Evolutionary conservation across 2,113 vertebrate species (phyloP).

Genomic region (Dascyllus trimaculatus): DNA sequence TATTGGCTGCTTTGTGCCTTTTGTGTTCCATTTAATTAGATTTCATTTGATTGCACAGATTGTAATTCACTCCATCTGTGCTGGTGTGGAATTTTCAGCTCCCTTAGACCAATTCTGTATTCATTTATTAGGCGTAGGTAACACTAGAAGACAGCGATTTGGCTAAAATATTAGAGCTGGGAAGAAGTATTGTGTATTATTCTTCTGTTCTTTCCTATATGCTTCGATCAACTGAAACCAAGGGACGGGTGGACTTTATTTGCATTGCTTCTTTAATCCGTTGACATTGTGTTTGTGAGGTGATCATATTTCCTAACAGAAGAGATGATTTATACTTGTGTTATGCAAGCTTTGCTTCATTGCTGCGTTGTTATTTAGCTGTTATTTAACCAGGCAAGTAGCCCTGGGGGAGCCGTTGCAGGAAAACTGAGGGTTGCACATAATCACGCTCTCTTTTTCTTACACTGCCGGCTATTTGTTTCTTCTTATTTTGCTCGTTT

Average conservation of each 20-base stretch:
- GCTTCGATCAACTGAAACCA: neutral
- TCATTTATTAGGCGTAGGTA: conserved; percentile 41
- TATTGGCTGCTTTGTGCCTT: conserved; percentile 44
- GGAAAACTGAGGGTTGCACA: conserved; percentile 26
- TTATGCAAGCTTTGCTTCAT: conserved; percentile 48
- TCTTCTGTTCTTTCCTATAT: neutral
- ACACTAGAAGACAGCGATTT: conserved; percentile 34
- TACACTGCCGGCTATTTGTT: conserved; percentile 14
- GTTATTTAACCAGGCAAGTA: conserved; percentile 60
- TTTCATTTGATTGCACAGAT: conserved; percentile 62
- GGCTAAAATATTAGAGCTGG: conserved; percentile 22
- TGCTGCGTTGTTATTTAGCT: conserved; percentile 46
- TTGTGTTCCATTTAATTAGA: conserved; percentile 69
- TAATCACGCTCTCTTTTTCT: conserved; percentile 40
- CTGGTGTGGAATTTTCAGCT: conserved; percentile 56
- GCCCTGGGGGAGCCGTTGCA: conserved; percentile 35
- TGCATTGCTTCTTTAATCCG: conserved; percentile 8
- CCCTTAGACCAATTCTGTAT: conserved; percentile 42
- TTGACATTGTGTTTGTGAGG: conserved; percentile 17
- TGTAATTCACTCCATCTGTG: conserved; percentile 73
- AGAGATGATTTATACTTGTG: conserved; percentile 32
- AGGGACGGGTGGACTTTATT: neutral
- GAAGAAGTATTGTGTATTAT: conserved; percentile 7
- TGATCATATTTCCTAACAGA: conserved; percentile 38
- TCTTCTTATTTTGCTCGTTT: conserved; percentile 29